A percentile compares a stretch with the other conserved stretches of the same genome.
phyloP scores from a whole-genome alignment of 2,797 vertebrate genomes.

The Helarctos malayanus region DNA sequence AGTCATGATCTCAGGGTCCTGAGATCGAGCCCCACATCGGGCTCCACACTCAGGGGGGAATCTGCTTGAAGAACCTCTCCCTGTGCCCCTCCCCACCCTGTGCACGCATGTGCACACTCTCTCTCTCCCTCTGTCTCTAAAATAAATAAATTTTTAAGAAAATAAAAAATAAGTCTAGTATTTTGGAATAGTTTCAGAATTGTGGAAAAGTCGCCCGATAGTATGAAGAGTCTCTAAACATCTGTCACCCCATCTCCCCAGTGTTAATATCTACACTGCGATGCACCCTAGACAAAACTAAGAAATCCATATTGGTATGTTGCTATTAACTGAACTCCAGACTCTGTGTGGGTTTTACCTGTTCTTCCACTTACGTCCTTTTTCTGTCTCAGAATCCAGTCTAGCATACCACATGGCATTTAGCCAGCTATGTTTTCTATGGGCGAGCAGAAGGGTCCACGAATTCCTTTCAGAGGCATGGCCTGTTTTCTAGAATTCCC shows the following conservation, averaged over 20 bases:
- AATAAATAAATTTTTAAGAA: not conserved
- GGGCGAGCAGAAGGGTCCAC: not conserved
- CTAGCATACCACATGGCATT: not conserved
- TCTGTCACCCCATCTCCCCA: not conserved
- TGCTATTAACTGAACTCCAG: not conserved
- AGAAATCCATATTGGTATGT: not conserved
- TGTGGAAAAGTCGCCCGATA: not conserved
- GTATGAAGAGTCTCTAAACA: not conserved
- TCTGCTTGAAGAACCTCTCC: not conserved
- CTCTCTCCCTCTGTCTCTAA: not conserved
- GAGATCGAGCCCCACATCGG: not conserved
- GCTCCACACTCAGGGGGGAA: not conserved
- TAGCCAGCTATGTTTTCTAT: not conserved
- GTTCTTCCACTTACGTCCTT: not conserved
- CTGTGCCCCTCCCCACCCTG: not conserved
- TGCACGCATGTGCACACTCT: not conserved
- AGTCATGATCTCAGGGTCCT: not conserved
- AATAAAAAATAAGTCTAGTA: not conserved
- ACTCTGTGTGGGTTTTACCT: not conserved
- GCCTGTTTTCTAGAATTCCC: not conserved
- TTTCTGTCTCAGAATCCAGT: not conserved
- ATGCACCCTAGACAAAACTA: not conserved
- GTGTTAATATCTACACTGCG: not conserved
- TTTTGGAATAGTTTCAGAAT: conserved; percentile 37
- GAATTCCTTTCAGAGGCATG: not conserved